Percentiles rank a stretch among this genome's conserved stretches.
Conservation (phyloP, 2,797 vertebrate genomes). For the Rhadinocentrus ornatus region DNA sequence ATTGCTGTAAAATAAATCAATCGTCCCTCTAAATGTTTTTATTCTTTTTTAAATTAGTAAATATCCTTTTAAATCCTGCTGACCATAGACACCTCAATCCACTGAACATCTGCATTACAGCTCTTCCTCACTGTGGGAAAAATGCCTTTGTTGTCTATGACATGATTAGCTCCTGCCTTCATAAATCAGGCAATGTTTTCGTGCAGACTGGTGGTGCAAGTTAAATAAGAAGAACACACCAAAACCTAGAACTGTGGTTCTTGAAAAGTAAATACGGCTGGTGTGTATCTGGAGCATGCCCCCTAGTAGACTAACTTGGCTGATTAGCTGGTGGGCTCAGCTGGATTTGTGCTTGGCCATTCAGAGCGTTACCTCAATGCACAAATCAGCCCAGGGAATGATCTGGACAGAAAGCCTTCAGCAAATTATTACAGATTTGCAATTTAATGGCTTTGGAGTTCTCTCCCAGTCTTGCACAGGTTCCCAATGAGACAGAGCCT, state of each 20-base stretch:
- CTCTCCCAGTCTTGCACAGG: slow-evolving; percentile 72
- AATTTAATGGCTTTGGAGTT: slow-evolving; percentile 85
- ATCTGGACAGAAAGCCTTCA: slow-evolving; percentile 79
- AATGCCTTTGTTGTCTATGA: slow-evolving; percentile 4
- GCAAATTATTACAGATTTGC: slow-evolving; percentile 85
- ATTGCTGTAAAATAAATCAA: not conserved
- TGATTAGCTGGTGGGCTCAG: slow-evolving; percentile 66
- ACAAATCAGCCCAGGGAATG: slow-evolving; percentile 75
- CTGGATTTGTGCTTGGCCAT: slow-evolving; percentile 71
- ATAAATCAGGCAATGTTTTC: slow-evolving; percentile 32
- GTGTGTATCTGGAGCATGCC: slow-evolving; percentile 25
- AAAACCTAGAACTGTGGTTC: slow-evolving; percentile 31
- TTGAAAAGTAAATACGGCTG: slow-evolving; percentile 47
- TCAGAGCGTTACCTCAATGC: slow-evolving; percentile 66
- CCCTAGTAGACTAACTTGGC: slow-evolving; percentile 56
- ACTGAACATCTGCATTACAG: not conserved
- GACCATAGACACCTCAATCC: not conserved
- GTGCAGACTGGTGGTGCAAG: slow-evolving; percentile 11
- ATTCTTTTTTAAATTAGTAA: not conserved
- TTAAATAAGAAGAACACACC: slow-evolving; percentile 22
- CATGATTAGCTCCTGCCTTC: slow-evolving; percentile 14
- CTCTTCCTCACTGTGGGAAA: slow-evolving; percentile 1
- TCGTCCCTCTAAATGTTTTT: not conserved
- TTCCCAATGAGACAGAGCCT: slow-evolving; percentile 79
- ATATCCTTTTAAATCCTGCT: not conserved